These are phyloP conservation scores for Gymnocheta viridis DNA, from an alignment of 2,888 invertebrate genomes.

Conservation along the genomic window DNA sequence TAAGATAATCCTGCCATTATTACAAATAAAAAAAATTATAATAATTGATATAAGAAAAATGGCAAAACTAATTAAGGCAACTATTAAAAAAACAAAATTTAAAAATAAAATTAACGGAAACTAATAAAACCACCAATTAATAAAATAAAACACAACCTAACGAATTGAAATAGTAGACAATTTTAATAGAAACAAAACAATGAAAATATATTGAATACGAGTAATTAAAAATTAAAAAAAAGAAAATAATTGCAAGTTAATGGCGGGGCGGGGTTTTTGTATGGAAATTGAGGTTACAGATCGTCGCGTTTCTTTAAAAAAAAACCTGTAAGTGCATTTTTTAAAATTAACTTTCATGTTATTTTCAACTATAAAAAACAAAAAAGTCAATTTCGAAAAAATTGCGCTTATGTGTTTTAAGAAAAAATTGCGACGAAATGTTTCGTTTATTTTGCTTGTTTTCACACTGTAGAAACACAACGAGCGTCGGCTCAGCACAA, in stretches of 20 bases:
- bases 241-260: neutral
- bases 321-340: too few relatives aligned
- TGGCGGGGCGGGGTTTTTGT: conserved; percentile 18
- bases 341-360: too few relatives aligned
- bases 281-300: conserved; percentile 9
- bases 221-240: conserved; percentile 10
- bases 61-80: conserved; percentile 41
- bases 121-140: conserved; percentile 57
- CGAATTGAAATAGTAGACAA: conserved; percentile 59
- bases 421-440: too few relatives aligned
- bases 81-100: neutral
- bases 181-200: conserved; percentile 20
- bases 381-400: too few relatives aligned
- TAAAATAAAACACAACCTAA: conserved; percentile 26
- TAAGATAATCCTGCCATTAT: conserved; percentile 68
- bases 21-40: conserved; percentile 23
- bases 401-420: too few relatives aligned
- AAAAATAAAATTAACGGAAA: conserved; percentile 27
- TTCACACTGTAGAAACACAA: too few relatives aligned
- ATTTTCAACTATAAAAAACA: too few relatives aligned
- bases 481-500: too few relatives aligned
- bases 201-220: too few relatives aligned
- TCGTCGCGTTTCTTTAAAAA: neutral
- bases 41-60: neutral
- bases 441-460: too few relatives aligned